Evolutionary conservation across 2,888 invertebrate species (phyloP), one percentile per base, ranked within the genome.

Genomic region (Mesodorylaimus sp.): DNA sequence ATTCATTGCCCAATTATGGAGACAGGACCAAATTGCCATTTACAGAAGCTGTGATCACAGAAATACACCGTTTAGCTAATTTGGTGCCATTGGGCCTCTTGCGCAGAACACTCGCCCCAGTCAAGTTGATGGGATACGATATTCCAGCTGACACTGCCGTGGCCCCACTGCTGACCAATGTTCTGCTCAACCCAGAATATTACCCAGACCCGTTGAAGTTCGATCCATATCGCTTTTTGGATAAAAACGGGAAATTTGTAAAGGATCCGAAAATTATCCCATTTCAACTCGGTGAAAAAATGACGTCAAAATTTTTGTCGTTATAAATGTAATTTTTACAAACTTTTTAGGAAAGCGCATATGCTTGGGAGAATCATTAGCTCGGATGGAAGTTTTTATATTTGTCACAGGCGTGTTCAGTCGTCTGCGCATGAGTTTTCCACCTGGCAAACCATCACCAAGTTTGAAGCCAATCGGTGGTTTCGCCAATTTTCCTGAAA

Each of bases 321-420:
- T n/a, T n/a, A n/a, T n/a, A n/a, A n/a, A n/a, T n/a, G n/a, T n/a
- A n/a, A n/a, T n/a, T n/a, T n/a, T n/a, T n/a, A n/a, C n/a, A n/a
- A n/a, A n/a, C n/a, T n/a, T n/a, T n/a, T n/a, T 58, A 3, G 66
- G 65, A 1, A 56, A 59, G 44, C 52, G 66, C 21, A 55, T 58
- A 29, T 66, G 65, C 50, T 57, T 61, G 0, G 66, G 65, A 1
- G 63, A 65, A 53, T 57, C 56, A 38, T 52, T 66, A 25, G 63
- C 61, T 1, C 54, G 54, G 24, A 54, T 60, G 56, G 63, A 65
- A 55, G 46, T 66, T n/a, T 61, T 63, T 45, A 32, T 65, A 29
- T 64, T 62, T 52, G 58, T 65, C 43, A 45, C 60, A 10, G 54
- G 55, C 5, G 43, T 65, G 45, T 45, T 65, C 42, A 63, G n/a